Conservation (phyloP, 1,140 invertebrate genomes). For the Achroia grisella region DNA sequence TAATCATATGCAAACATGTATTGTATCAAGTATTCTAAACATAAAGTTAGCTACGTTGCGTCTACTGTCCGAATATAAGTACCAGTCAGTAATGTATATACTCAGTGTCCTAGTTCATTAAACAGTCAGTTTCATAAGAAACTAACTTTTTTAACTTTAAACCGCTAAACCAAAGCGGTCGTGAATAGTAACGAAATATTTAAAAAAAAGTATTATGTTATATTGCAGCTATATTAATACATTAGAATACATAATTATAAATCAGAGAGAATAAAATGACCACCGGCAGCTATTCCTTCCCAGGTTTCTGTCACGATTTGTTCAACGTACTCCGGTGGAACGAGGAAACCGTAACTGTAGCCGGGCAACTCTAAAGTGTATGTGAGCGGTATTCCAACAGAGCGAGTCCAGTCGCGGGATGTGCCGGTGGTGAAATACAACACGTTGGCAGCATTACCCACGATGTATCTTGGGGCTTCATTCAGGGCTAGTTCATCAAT, state of each 20-base stretch:
- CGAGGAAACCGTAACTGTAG: constrained; percentile 73
- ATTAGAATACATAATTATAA: constrained; percentile 2
- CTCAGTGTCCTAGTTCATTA: too few relatives aligned
- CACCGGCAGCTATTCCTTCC: constrained; percentile 75
- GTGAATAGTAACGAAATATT: too few relatives aligned
- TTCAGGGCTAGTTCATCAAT: constrained; percentile 60
- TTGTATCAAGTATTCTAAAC: too few relatives aligned
- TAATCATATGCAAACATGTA: too few relatives aligned
- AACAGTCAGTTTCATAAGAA: too few relatives aligned
- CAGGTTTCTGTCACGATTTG: constrained; percentile 81
- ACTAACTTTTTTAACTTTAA: too few relatives aligned
- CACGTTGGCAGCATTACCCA: constrained; percentile 77
- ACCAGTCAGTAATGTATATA: too few relatives aligned
- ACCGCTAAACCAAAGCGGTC: too few relatives aligned
- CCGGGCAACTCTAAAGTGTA: constrained; percentile 82
- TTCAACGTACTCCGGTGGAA: constrained; percentile 78
- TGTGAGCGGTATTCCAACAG: constrained; percentile 76
- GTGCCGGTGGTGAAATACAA: constrained; percentile 73
- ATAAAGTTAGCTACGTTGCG: too few relatives aligned
- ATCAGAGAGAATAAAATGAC: constrained; percentile 29
- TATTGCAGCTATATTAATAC: too few relatives aligned
- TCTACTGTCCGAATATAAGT: too few relatives aligned
- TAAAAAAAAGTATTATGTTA: too few relatives aligned
- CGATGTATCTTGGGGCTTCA: constrained; percentile 65
- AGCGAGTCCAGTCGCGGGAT: constrained; percentile 80